Evolutionary conservation across 2,888 invertebrate genomes (phyloP).

Genomic region (Hemistola chrysoprasaria): DNA sequence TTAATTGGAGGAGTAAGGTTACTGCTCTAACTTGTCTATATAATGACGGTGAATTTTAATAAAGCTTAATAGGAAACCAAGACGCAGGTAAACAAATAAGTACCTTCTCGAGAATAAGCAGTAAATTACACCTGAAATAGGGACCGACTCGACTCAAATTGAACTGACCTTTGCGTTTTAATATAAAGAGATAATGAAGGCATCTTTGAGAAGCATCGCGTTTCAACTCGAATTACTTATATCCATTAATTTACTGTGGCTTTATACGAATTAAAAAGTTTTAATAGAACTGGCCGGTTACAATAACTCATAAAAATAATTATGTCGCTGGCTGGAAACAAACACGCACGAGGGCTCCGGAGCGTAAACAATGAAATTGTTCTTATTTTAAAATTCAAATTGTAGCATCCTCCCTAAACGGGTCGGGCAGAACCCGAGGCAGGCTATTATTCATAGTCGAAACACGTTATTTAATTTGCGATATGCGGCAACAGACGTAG

Average conservation of each 20-base stretch:
- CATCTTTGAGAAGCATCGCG: neutral
- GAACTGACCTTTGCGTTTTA: conserved; percentile 22
- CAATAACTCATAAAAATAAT: conserved; percentile 8
- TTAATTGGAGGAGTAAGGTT: neutral
- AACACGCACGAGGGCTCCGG: conserved; percentile 20
- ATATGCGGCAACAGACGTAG: conserved; percentile 64
- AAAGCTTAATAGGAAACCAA: conserved; percentile 43
- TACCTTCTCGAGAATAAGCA: conserved; percentile 25
- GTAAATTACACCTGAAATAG: conserved; percentile 35
- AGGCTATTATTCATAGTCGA: conserved; percentile 60
- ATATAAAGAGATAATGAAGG: conserved; percentile 16
- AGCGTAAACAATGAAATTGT: conserved; percentile 35
- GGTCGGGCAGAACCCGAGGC: conserved; percentile 37
- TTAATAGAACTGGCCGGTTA: conserved; percentile 4
- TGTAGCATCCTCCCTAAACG: conserved; percentile 37
- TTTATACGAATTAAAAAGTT: neutral
- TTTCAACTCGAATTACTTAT: neutral
- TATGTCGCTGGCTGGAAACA: conserved; percentile 19
- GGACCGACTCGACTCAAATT: conserved; percentile 29
- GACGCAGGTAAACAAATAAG: conserved; percentile 33
- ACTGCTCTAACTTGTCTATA: neutral
- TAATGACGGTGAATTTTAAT: conserved; percentile 46
- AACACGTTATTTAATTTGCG: conserved; percentile 75
- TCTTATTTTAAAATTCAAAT: conserved; percentile 53
- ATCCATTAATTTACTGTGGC: neutral